These are phyloP conservation scores for Oryctes rhinoceros DNA, from an alignment of 1,140 invertebrate species.

Conservation along the genomic window DNA sequence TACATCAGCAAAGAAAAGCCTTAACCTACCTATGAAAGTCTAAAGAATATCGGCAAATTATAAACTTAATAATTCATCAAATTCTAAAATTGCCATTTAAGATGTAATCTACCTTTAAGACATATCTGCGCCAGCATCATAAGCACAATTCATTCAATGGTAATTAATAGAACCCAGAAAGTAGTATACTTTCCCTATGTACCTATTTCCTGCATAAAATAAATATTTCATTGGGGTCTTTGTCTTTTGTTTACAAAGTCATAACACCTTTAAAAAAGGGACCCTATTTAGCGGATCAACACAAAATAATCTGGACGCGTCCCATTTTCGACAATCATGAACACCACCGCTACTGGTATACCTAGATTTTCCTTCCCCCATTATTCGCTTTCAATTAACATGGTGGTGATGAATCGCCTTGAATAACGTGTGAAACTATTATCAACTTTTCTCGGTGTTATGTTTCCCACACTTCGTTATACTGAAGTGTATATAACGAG, in stretches of 20 bases:
- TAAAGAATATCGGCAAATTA: too few species aligned
- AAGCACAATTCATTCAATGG: too few species aligned
- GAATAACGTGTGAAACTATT: conserved; percentile 32
- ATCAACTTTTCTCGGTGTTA: conserved; percentile 29
- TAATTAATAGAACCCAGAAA: too few species aligned
- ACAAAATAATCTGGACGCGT: not conserved
- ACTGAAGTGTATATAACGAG: not conserved
- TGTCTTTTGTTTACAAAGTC: not conserved
- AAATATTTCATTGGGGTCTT: too few species aligned
- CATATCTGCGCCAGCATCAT: too few species aligned
- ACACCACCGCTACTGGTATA: not conserved
- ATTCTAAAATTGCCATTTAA: too few species aligned
- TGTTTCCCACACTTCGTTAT: conserved; percentile 32
- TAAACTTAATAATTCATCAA: too few species aligned
- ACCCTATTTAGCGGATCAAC: not conserved
- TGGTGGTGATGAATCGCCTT: conserved; percentile 12
- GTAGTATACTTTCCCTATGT: too few species aligned
- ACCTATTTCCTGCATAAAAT: too few species aligned
- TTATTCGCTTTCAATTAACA: conserved; percentile 36
- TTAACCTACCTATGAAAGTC: too few species aligned
- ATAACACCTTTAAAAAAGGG: not conserved
- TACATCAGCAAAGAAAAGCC: too few species aligned
- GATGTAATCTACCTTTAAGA: too few species aligned
- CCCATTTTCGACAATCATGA: not conserved
- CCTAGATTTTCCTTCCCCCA: conserved; percentile 15